phyloP scores from a whole-genome alignment of 2,888 invertebrate species.

The Helleia helle region DNA sequence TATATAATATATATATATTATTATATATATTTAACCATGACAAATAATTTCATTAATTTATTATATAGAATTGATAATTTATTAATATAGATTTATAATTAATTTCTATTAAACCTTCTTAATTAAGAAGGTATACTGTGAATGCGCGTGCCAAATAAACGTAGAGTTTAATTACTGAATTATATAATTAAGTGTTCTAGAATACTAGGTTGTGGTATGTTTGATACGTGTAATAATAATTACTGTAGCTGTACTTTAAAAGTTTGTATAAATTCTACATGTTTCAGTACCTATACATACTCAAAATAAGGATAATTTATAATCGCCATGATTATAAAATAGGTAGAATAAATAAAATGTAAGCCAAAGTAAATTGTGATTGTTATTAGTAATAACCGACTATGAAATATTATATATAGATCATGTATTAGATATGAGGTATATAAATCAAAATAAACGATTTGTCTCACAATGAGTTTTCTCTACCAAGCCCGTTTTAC shows the following conservation, averaged over 20 bases:
- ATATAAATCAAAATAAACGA: constrained; percentile 6
- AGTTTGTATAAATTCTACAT: background rate
- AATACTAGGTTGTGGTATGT: constrained; percentile 3
- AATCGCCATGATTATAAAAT: constrained; percentile 8
- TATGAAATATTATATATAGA: constrained; percentile 15
- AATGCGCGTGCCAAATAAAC: constrained; percentile 48
- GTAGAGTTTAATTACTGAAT: background rate
- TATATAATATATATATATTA: too few relatives aligned
- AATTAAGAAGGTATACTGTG: constrained; percentile 30
- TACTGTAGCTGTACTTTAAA: background rate
- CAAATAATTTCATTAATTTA: too few relatives aligned
- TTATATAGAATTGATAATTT: too few relatives aligned
- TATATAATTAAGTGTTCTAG: background rate
- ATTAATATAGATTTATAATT: too few relatives aligned
- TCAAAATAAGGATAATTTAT: background rate
- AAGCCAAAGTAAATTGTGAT: constrained; percentile 51
- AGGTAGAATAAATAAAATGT: constrained; percentile 18
- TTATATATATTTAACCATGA: too few relatives aligned
- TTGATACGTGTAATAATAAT: background rate
- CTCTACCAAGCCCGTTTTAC: too few relatives aligned
- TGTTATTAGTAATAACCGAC: constrained; percentile 37
- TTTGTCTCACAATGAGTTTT: background rate
- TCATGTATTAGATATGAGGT: too few relatives aligned
- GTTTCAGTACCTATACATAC: background rate
- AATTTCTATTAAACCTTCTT: constrained; percentile 1